Evolutionary conservation across 2,797 vertebrate species (phyloP), one percentile per base, ranked within the genome.

Genomic region (Sparus aurata): DNA sequence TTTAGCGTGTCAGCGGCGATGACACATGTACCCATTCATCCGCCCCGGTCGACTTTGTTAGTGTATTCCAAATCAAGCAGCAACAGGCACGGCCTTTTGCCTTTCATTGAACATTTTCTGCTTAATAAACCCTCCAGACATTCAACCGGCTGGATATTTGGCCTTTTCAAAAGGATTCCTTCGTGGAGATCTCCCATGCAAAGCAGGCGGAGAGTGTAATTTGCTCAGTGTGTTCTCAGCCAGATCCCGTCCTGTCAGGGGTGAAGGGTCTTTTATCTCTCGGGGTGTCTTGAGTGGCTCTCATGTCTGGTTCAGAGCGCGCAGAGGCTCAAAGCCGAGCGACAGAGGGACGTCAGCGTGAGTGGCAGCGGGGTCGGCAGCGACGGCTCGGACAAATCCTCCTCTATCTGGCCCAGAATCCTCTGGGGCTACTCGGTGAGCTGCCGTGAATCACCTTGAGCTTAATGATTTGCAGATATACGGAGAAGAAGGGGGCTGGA

Each of bases 391-490:
- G 75, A 88, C 82, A 91, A 89, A 91, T 90, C 87, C 85, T 58
- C 38, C 60, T 47, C 76, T 84, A 69, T 90, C 83, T 85, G 80
- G 25, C 73, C 86, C 77, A 70, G 68, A 80, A 90, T 89, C 91
- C 89, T 92, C 71, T 15, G 69, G 69, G 78, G 79, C 82, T 62
- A 16, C 72, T 85, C 50, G 13, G 53, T 46, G 53, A 90, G 88
- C 80, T 73, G 87, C 92, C 57, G 80, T 91, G 90, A 93, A 93
- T 94, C 91, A 93, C 87, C 87, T 86, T 73, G 77, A 89, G 91
- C 87, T 94, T 94, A 95, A 95, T 94, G 88, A 94, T 94, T 94
- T 85, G 89, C 91, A 94, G 94, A 92, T 87, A 90, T 80, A 76
- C 80, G 38, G 75, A 83, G 84, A 80, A 73, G 43, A 45, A 45